phyloP scores from a whole-genome alignment of 2,113 vertebrate genomes.

The Stigmatopora argus region DNA sequence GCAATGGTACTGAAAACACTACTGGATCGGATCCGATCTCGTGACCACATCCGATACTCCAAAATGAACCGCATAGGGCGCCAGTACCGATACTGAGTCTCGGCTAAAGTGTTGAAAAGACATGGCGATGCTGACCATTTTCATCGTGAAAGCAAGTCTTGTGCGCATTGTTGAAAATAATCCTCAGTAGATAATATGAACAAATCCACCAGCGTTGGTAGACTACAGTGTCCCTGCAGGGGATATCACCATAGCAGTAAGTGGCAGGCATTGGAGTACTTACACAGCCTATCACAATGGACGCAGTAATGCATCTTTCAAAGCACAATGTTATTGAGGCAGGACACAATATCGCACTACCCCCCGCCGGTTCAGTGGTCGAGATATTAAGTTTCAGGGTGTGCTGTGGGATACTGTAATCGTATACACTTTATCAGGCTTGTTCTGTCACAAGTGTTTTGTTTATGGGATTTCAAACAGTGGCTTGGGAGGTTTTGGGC shows the following conservation, averaged over 20 bases:
- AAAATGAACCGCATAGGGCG: no score
- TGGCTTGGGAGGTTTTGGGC: slow-evolving; percentile 17
- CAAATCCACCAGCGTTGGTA: slow-evolving; percentile 29
- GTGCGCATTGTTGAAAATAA: slow-evolving; percentile 9
- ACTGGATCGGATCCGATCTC: no score
- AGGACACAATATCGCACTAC: slow-evolving; percentile 50
- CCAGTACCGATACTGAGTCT: no score
- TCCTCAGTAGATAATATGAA: slow-evolving; percentile 11
- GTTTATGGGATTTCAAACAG: slow-evolving; percentile 57
- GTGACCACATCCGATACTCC: no score
- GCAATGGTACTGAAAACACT: no score
- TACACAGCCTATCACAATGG: slow-evolving; percentile 61
- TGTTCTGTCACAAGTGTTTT: slow-evolving; percentile 61
- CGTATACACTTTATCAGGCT: slow-evolving; percentile 58
- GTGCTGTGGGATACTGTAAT: slow-evolving; percentile 57
- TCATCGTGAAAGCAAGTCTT: background rate
- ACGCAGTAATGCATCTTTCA: slow-evolving; percentile 52
- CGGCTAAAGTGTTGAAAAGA: background rate
- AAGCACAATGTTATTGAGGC: slow-evolving; percentile 51
- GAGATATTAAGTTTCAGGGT: slow-evolving; percentile 53
- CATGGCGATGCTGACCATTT: background rate
- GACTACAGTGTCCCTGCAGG: slow-evolving; percentile 26
- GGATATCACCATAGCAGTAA: slow-evolving; percentile 46
- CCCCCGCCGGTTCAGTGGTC: slow-evolving; percentile 40
- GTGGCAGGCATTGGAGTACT: slow-evolving; percentile 61